Conservation (phyloP, 1,140 invertebrate genomes). For the Delia radicum region DNA sequence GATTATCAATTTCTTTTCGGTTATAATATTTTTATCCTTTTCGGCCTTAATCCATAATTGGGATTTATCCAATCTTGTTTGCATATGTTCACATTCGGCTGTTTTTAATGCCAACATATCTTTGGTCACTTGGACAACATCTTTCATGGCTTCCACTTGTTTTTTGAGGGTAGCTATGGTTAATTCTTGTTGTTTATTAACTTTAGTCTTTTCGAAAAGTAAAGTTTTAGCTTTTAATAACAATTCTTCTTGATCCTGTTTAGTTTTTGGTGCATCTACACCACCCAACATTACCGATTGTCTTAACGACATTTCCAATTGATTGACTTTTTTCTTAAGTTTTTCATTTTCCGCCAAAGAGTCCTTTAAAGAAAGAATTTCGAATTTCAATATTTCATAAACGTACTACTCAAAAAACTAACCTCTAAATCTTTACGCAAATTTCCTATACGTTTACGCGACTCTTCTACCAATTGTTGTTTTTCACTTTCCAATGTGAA, state of each 20-base stretch:
- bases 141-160: constrained; percentile 72
- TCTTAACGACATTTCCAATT: constrained; percentile 48
- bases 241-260: constrained; percentile 58
- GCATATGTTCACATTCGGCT: constrained; percentile 72
- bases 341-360: constrained; percentile 44
- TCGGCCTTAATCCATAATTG: constrained; percentile 69
- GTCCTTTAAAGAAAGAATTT: constrained; percentile 31
- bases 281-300: constrained; percentile 51
- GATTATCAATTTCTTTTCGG: constrained; percentile 68
- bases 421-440: constrained; percentile 55
- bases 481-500: constrained; percentile 54
- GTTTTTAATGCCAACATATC: constrained; percentile 75
- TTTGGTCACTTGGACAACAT: constrained; percentile 75
- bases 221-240: constrained; percentile 65
- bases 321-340: constrained; percentile 39
- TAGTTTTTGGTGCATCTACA: constrained; percentile 50
- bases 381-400: neutral
- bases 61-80: constrained; percentile 68
- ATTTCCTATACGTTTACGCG: constrained; percentile 43
- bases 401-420: no score
- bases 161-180: constrained; percentile 70
- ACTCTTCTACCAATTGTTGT: constrained; percentile 50
- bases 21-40: constrained; percentile 66
- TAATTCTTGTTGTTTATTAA: constrained; percentile 71
- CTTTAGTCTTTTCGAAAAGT: constrained; percentile 69